phyloP scores from a whole-genome alignment of 2,888 invertebrate species.

The Saturnia japonica region DNA sequence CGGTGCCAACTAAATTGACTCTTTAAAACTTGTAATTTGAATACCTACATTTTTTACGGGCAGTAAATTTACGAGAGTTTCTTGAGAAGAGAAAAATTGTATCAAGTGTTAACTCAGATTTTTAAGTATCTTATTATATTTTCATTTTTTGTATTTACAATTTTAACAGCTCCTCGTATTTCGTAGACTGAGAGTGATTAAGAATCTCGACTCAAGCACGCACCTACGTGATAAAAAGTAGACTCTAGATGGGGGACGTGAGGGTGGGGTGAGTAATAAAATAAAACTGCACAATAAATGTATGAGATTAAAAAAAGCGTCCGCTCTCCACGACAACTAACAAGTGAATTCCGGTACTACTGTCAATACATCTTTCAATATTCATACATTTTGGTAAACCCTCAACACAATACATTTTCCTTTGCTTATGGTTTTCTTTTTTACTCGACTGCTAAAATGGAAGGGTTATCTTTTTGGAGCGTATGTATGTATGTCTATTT shows the following conservation, averaged over 20 bases:
- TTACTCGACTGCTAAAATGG: no score
- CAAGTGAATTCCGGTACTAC: not conserved
- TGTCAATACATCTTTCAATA: not conserved
- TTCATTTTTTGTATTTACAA: not conserved
- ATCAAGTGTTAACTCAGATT: not conserved
- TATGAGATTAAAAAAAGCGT: not conserved
- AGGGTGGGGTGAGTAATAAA: not conserved
- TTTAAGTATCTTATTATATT: not conserved
- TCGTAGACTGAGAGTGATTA: not conserved
- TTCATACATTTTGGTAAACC: not conserved
- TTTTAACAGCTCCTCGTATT: not conserved
- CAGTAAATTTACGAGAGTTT: constrained; percentile 25
- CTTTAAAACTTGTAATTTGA: constrained; percentile 63
- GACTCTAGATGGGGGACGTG: no score
- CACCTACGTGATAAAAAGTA: not conserved
- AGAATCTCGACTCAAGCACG: not conserved
- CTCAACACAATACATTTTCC: no score
- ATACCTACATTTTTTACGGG: constrained; percentile 41
- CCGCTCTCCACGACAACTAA: not conserved
- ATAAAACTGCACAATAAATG: not conserved
- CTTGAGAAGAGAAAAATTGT: not conserved
- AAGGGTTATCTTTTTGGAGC: no score
- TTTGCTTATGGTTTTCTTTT: no score
- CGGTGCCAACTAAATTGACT: constrained; percentile 58
- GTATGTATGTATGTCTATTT: no score